Base-by-base conservation (phyloP, 2,797 vertebrate species). In the Leptatherina wallacei region DNA sequence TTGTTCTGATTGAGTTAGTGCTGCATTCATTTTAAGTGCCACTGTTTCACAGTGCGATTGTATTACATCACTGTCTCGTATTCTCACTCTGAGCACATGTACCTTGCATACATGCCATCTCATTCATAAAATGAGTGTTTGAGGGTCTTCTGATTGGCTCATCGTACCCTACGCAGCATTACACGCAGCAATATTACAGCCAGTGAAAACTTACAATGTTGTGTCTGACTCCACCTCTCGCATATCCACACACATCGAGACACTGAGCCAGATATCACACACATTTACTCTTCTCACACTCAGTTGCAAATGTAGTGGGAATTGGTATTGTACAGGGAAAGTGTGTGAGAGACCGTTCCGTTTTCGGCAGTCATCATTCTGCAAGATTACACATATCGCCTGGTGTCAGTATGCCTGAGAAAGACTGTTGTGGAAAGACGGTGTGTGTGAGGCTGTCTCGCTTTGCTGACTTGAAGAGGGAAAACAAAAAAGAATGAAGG, bases 91-190 rank as follows among this genome's bases (percentile, higher is more conserved):
- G 78, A 81, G 81, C 44, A 77, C 68, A 81, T 85, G 84, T 78
- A 84, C 73, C 85, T 86, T 71, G 77, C 88, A 86, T 91, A 88
- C 82, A 64, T 82, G 85, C 88, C 73, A 30, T 89, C 89, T 92
- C 92, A 93, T 93, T 93, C 92, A 93, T 91, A 93, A 93, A 93
- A 91, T 57, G 77, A 81, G 79, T 54, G 77, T 79, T 80, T 77
- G 70, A 64, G 87, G 77, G 62, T 49, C 47, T 20, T 85, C 77
- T 67, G 69, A 93, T 91, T 91, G 91, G 91, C 76, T 65, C 80
- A 42, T 81, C 69, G 75, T 3, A 65, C 18, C 77, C 90, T 70
- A 86, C 84, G 88, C 89, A 89, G 74, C 83, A 71, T 87, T 87
- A 90, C 87, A 86, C 79, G 88, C 87, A 86, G 84, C 90, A 22